Evolutionary conservation across 2,113 vertebrate species (phyloP).

Genomic region (Trogon melanurus): DNA sequence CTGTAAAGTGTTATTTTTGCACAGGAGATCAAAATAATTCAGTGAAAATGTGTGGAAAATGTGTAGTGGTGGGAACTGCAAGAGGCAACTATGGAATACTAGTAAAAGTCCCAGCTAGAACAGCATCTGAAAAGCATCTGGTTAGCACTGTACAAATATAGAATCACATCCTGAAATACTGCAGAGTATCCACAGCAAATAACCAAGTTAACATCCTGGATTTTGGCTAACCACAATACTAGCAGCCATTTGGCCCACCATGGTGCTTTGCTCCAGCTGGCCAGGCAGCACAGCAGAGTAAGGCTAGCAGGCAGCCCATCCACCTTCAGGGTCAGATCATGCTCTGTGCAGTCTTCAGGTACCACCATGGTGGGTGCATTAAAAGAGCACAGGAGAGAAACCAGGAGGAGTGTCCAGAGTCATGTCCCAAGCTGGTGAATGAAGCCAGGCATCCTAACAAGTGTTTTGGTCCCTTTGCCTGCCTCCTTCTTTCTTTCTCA

Average conservation of each 20-base stretch:
- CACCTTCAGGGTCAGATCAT: not conserved
- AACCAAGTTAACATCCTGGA: not conserved
- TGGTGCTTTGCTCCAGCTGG: not conserved
- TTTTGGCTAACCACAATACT: not conserved
- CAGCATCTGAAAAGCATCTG: constrained; percentile 1
- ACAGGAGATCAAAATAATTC: not conserved
- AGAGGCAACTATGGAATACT: not conserved
- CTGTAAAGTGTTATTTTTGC: not conserved
- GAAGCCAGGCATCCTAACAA: not conserved
- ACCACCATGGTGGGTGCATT: fast-evolving
- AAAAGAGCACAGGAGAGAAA: not conserved
- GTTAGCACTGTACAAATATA: not conserved
- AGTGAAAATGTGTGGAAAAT: not conserved
- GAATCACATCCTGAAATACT: not conserved
- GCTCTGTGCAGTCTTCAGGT: not conserved
- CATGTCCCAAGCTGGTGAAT: not conserved
- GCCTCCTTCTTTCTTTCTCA: not conserved
- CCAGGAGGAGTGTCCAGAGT: not conserved
- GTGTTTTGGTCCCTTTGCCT: not conserved
- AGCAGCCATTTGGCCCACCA: not conserved
- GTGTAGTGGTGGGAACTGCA: not conserved
- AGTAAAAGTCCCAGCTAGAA: not conserved
- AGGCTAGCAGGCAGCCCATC: not conserved
- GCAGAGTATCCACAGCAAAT: not conserved
- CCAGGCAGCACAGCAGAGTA: not conserved